Evolutionary conservation across 2,888 invertebrate species (phyloP).

Genomic region (Dasysyrphus tricinctus): DNA sequence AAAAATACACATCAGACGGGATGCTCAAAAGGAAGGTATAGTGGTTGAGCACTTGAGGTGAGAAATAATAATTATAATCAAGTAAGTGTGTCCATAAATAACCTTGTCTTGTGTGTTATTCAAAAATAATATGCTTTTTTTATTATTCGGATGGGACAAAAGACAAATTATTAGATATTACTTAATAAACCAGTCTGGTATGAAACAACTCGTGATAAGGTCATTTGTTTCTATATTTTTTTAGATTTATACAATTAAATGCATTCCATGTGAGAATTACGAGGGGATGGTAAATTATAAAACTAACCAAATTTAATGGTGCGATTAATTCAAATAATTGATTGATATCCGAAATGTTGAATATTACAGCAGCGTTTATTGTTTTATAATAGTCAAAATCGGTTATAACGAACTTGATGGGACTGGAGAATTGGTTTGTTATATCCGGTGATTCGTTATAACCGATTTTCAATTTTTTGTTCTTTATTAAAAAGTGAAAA

Average conservation of each 20-base stretch:
- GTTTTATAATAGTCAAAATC: too few species aligned
- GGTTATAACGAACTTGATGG: too few species aligned
- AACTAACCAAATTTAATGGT: background rate
- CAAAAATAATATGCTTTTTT: constrained; percentile 9
- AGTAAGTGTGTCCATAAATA: constrained; percentile 12
- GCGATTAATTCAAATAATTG: background rate
- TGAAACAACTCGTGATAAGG: background rate
- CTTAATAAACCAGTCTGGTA: constrained; percentile 17
- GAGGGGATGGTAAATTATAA: background rate
- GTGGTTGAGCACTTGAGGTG: constrained; percentile 9
- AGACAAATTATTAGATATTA: constrained; percentile 2
- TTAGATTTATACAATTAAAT: background rate
- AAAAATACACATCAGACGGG: too few species aligned
- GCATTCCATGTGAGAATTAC: constrained; percentile 5
- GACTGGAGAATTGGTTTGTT: too few species aligned
- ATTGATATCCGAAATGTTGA: background rate
- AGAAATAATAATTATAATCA: constrained; percentile 12
- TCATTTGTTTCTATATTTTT: background rate
- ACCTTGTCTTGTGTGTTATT: constrained; percentile 12
- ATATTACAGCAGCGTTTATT: background rate
- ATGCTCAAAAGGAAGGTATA: constrained; percentile 10
- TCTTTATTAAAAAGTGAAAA: too few species aligned
- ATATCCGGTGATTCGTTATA: too few species aligned
- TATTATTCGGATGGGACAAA: constrained; percentile 12
- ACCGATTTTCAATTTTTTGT: too few species aligned